These are phyloP conservation scores for Plutella xylostella DNA, from an alignment of 2,888 invertebrate genomes.

Conservation along the genomic window DNA sequence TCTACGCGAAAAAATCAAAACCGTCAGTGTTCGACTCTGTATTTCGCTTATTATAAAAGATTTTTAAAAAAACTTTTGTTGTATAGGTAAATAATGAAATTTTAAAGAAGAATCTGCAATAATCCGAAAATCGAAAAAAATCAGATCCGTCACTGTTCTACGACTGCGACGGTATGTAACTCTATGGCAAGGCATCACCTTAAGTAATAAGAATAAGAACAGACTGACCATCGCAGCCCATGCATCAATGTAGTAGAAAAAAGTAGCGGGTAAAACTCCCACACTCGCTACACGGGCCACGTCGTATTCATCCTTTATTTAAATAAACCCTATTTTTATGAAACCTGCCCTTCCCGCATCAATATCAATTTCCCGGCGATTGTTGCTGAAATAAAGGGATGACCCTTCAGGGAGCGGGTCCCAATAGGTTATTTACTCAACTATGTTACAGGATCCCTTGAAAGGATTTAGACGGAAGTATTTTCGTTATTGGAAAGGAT, in stretches of 20 bases:
- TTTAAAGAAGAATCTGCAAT: no score
- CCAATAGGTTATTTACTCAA: slow-evolving; percentile 51
- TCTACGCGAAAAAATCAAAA: no score
- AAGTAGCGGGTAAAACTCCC: slow-evolving; percentile 54
- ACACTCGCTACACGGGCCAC: slow-evolving; percentile 45
- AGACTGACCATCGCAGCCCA: slow-evolving; percentile 28
- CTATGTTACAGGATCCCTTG: slow-evolving; percentile 56
- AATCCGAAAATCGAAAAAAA: no score
- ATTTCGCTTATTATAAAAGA: no score
- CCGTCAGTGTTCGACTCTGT: no score
- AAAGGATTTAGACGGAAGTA: slow-evolving; percentile 31
- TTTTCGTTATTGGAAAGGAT: slow-evolving; percentile 4
- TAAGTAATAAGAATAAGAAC: no score
- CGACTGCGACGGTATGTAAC: no score
- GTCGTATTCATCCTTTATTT: slow-evolving; percentile 65
- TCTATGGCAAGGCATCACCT: no score
- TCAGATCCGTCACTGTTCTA: no score
- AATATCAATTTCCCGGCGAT: slow-evolving; percentile 69
- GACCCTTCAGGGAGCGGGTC: slow-evolving; percentile 58
- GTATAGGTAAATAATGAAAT: no score
- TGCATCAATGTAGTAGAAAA: slow-evolving; percentile 35
- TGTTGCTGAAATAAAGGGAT: slow-evolving; percentile 69
- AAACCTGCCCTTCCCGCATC: slow-evolving; percentile 68
- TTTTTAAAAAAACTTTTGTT: no score
- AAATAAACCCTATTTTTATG: slow-evolving; percentile 71